Evolutionary conservation across 2,113 vertebrate genomes (phyloP).

Genomic region (Recurvirostra avosetta): DNA sequence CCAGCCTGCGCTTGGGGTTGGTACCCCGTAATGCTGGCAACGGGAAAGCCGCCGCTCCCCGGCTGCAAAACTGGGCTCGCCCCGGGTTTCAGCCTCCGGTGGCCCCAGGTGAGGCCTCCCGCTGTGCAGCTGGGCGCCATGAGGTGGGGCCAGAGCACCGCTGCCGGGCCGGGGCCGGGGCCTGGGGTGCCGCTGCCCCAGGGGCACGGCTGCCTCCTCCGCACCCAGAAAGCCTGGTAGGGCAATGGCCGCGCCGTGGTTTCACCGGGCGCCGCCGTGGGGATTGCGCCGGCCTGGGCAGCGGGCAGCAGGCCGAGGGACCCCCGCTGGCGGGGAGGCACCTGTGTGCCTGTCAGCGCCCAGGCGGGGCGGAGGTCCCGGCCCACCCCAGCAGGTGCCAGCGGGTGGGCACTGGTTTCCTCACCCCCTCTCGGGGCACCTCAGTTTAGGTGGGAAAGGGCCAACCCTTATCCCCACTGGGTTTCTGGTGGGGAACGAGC

Average conservation of each 20-base stretch:
- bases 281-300: neutral
- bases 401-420: neutral
- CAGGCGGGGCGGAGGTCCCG: neutral
- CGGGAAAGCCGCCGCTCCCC: rapidly evolving
- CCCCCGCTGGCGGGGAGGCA: neutral
- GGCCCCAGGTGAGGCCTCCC: neutral
- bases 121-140: constrained; percentile 45
- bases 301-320: too few species aligned
- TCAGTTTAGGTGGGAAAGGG: neutral
- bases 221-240: neutral
- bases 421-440: neutral
- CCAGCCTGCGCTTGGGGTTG: rapidly evolving
- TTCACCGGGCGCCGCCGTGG: neutral
- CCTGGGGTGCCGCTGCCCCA: neutral
- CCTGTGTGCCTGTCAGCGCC: rapidly evolving
- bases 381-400: neutral
- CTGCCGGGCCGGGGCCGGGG: neutral
- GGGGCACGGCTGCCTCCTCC: neutral
- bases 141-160: constrained; percentile 57
- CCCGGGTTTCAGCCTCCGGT: neutral
- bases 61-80: neutral
- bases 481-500: neutral
- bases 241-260: neutral
- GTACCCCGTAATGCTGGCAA: rapidly evolving
- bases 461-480: neutral